Base-by-base conservation (phyloP, 2,888 invertebrate species). In the Parochlus steinenii region DNA sequence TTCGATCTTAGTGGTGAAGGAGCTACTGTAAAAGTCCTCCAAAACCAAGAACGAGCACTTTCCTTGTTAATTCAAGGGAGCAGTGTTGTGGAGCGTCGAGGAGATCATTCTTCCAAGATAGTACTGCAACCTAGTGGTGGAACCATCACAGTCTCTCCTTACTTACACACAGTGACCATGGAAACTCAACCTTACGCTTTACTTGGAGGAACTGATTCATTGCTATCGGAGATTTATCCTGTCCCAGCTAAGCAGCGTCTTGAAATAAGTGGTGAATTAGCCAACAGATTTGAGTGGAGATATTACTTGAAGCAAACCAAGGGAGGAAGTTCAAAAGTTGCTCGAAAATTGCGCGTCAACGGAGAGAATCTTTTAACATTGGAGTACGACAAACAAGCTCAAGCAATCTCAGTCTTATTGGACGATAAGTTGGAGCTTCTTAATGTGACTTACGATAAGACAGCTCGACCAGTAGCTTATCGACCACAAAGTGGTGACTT, bases 221-320 rank as follows among this genome's bases (percentile, higher is more conserved):
- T 87, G 3, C 55, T 89, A n/a, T 83, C 81, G 1, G 87, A 89
- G 56, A 86, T 83, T 47, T 87, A 86, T 50, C 89, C 87, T 0
- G 85, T 89, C 0, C 86, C 89, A 2, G 83, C 86, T 1, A 86
- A 87, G 50, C 87, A 89, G 53, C 71, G 79, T 39, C 85, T 82
- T 1, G 87, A 87, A 62, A 78, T 89, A 11, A 82, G 85, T 16
- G 85, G 87, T 1, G 89, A 90, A 50, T 56, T 89, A 36, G 86
- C 87, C 1, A 92, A 92, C 50, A 10, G 90, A 42, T 86, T 93
- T 48, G 93, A 95, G 60, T 95, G 93, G 93, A 69, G 90, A 25
- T 93, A 89, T 60, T 89, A 89, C 62, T 65, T 89, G 39, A 65
- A 87, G 31, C 73, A 74, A 43, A 69, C 69, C 3, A 65, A 62